Percentiles rank a stretch among this genome's conserved stretches.
Evolutionary conservation across 1,140 invertebrate species (phyloP).

Genomic region (Lineus longissimus): DNA sequence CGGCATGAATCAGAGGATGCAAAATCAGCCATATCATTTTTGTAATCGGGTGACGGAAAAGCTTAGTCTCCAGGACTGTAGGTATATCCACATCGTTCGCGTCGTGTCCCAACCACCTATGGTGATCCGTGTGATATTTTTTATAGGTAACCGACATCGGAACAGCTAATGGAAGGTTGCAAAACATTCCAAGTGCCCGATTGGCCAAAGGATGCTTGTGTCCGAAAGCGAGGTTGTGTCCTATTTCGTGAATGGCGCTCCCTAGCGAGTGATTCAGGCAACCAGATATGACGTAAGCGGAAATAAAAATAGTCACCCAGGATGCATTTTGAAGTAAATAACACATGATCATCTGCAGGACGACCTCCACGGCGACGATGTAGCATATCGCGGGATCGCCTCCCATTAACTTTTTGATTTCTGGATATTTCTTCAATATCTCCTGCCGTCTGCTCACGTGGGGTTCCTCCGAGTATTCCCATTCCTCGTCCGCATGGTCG

Average conservation of each 20-base stretch:
- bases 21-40: conserved; percentile 47
- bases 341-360: conserved; percentile 36
- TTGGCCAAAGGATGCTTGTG: conserved; percentile 41
- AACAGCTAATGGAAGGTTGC: conserved; percentile 48
- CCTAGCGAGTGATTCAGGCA: conserved; percentile 51
- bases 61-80: conserved; percentile 39
- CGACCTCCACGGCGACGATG: conserved; percentile 31
- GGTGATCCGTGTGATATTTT: conserved; percentile 53
- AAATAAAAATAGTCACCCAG: conserved; percentile 37
- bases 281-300: conserved; percentile 45
- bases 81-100: conserved; percentile 49
- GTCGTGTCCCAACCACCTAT: conserved; percentile 42
- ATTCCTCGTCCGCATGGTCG: conserved; percentile 24
- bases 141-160: conserved; percentile 53
- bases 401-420: conserved; percentile 53
- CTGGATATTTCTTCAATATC: conserved; percentile 49
- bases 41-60: conserved; percentile 46
- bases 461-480: conserved; percentile 46
- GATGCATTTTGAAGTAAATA: conserved; percentile 38
- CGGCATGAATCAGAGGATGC: conserved; percentile 43
- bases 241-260: conserved; percentile 52
- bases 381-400: conserved; percentile 43
- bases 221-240: conserved; percentile 53
- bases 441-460: conserved; percentile 40
- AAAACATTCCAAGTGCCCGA: conserved; percentile 46